Evolutionary conservation across 2,113 vertebrate genomes (phyloP).

Genomic region (Zosterops pallidus): DNA sequence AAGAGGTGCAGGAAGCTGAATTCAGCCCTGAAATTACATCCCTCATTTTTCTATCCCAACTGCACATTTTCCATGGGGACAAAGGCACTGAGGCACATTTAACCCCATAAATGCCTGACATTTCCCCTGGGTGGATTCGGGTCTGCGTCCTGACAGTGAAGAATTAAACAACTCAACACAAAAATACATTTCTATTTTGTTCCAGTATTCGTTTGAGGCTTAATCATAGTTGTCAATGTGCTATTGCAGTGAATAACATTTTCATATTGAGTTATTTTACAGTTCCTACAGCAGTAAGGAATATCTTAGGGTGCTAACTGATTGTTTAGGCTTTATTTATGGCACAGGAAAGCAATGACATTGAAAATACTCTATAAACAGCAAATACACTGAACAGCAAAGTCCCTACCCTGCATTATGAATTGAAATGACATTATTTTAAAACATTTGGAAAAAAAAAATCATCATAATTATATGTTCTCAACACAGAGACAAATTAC

Average conservation of each 20-base stretch:
- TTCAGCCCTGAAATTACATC: not conserved
- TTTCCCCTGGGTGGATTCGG: not conserved
- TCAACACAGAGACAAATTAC: conserved; percentile 61
- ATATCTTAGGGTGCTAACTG: conserved; percentile 33
- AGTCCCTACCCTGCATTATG: conserved; percentile 44
- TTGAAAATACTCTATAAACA: conserved; percentile 72
- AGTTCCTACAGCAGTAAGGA: conserved; percentile 53
- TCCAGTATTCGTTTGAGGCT: conserved; percentile 45
- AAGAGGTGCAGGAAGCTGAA: not conserved
- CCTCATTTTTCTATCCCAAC: not conserved
- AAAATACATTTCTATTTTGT: conserved; percentile 58
- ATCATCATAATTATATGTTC: conserved; percentile 68
- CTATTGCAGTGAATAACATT: conserved; percentile 54
- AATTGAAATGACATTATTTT: conserved; percentile 67
- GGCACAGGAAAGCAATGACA: conserved; percentile 57
- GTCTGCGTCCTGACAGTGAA: conserved; percentile 16
- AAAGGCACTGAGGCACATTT: not conserved
- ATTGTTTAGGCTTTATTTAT: conserved; percentile 62
- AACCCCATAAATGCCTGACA: conserved; percentile 2
- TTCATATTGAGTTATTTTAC: conserved; percentile 57
- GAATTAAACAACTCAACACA: conserved; percentile 28
- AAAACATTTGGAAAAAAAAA: conserved; percentile 60
- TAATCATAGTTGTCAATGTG: conserved; percentile 65
- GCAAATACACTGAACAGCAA: conserved; percentile 51
- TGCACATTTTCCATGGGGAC: not conserved